Base-by-base conservation (phyloP, 2,888 invertebrate species). In the Auanema sp. region DNA sequence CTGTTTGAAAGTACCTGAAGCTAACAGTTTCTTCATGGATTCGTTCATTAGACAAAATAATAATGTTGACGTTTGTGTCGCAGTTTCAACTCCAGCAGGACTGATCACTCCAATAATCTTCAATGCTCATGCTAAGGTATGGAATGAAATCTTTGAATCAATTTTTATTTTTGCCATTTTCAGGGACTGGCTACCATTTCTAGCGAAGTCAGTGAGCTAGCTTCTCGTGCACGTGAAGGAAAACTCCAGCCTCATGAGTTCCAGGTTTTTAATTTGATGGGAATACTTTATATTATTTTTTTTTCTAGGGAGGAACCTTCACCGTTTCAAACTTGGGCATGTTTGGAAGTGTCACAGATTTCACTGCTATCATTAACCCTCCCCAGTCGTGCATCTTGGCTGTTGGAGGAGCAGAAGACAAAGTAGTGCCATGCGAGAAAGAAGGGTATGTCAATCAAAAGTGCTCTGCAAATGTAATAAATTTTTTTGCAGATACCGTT, bases 21-120 rank as follows among this genome's bases (percentile, higher is more conserved):
- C 91, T 10, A 99, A 99, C 86, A 91, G 93, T 1, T 90, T 92
- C 64, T 99, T 96, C 96, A 90, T 94, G 89, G 95, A 92, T 60
- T 88, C 90, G 6, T 90, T 90, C 79, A 90, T 88, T 57, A 71
- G 82, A 21, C 79, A 82, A 61, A 81, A 84, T 59, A 73, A 81
- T 63, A 69, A 71, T 79, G 96, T 96, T 11, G 98, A 99, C 85
- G 91, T 99, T 1, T 92, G 92, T 80, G 92, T 99, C 64, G 97
- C 98, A 0, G 98, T 99, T 5, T 92, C 93, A 66, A 97, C 97
- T 0, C 92, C 93, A 4, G 89, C 89, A 68, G 98, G 98, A 0
- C 88, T 99, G 16, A 94, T 99, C 68, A 98, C 98, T 0, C 98
- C 98, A 2, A 98, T 99, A 76, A 89, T 99, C 23, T 88, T 87